Conservation (phyloP, 2,888 invertebrate species). For the Euspilapteryx auroguttella region DNA sequence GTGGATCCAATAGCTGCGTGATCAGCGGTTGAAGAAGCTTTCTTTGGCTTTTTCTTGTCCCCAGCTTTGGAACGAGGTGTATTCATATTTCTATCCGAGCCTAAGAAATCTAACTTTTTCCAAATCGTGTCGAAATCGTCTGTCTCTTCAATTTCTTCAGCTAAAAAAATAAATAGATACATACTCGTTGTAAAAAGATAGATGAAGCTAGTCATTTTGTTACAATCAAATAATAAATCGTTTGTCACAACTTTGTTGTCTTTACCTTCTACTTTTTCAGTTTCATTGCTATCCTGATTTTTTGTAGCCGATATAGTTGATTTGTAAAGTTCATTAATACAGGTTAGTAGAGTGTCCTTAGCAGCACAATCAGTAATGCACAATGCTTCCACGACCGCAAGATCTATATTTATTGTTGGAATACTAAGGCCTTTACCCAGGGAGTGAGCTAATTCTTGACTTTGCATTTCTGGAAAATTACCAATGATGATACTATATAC, state of each 20-base stretch:
- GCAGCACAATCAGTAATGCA: background rate
- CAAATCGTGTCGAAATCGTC: slow-evolving; percentile 28
- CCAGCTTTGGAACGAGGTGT: slow-evolving; percentile 34
- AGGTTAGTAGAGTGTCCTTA: too few species aligned
- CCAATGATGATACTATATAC: too few species aligned
- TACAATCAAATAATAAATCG: too few species aligned
- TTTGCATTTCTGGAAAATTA: slow-evolving; percentile 26
- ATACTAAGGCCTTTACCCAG: slow-evolving; percentile 37
- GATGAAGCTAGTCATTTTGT: too few species aligned
- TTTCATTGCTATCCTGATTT: too few species aligned
- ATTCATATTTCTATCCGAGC: slow-evolving; percentile 15
- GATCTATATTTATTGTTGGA: slow-evolving; percentile 47
- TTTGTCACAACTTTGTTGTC: too few species aligned
- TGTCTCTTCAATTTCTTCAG: slow-evolving; percentile 1
- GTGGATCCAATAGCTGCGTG: slow-evolving; percentile 27
- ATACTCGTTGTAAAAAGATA: too few species aligned
- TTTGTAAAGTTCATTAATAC: too few species aligned
- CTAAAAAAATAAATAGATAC: background rate
- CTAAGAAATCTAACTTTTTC: slow-evolving; percentile 28
- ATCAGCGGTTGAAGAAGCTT: slow-evolving; percentile 22
- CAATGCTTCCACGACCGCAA: background rate
- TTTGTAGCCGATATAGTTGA: too few species aligned
- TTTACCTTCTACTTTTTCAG: too few species aligned
- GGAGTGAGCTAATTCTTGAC: slow-evolving; percentile 39
- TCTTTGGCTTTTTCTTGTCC: slow-evolving; percentile 36